Percentiles rank a stretch among this genome's conserved stretches.
Conservation (phyloP, 2,113 vertebrate genomes). For the Planiliza haematocheilus region DNA sequence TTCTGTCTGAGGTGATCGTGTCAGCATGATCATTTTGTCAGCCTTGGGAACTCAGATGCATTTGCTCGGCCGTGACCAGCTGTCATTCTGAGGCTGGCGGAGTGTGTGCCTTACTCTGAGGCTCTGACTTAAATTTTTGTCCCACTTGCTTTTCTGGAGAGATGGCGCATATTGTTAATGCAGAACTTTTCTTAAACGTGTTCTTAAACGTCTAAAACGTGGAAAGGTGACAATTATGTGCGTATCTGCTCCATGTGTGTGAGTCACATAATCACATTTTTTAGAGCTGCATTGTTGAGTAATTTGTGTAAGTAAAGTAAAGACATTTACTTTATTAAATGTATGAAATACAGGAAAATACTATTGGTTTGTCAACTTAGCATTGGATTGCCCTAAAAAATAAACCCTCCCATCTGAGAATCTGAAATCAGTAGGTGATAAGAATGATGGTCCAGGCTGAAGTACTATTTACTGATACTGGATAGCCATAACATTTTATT, state of each 20-base stretch:
- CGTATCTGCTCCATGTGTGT: neutral
- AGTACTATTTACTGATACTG: neutral
- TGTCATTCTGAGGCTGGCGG: constrained; percentile 59
- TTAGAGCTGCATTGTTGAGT: neutral
- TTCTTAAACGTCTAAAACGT: constrained; percentile 15
- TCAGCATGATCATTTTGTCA: constrained; percentile 74
- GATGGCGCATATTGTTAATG: constrained; percentile 22
- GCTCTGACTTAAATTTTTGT: constrained; percentile 30
- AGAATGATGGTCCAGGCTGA: too few species aligned
- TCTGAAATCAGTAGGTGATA: neutral
- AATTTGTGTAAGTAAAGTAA: neutral
- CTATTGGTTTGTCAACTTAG: neutral
- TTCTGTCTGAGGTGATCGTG: constrained; percentile 78
- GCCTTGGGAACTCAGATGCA: constrained; percentile 59
- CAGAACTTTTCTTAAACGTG: constrained; percentile 13
- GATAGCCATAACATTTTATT: neutral
- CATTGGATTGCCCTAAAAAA: neutral
- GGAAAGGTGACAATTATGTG: neutral
- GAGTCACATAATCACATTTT: neutral
- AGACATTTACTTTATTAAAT: neutral
- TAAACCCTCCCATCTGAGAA: neutral
- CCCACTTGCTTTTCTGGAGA: constrained; percentile 36
- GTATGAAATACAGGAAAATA: neutral
- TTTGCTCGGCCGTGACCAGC: constrained; percentile 62
- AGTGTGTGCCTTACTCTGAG: constrained; percentile 15